phyloP scores from a whole-genome alignment of 2,113 vertebrate species.

The Tiliqua scincoides region DNA sequence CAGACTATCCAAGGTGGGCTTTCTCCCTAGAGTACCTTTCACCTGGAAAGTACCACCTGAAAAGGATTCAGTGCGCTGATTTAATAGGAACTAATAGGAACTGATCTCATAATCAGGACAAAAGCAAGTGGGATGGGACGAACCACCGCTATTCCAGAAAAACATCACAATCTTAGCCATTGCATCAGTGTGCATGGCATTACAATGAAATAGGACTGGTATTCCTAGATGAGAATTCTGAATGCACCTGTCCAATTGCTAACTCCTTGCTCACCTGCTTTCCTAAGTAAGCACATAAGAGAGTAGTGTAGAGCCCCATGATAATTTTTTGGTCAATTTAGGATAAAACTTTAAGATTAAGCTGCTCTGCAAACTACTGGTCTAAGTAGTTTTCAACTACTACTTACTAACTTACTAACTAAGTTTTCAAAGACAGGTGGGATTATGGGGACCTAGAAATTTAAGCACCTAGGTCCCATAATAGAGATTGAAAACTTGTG shows the following conservation, averaged over 20 bases:
- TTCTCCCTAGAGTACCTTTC: not conserved
- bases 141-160: too few relatives aligned
- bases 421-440: constrained; percentile 3
- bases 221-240: not conserved
- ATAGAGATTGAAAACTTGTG: not conserved
- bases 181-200: too few relatives aligned
- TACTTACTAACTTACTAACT: too few relatives aligned
- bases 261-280: not conserved
- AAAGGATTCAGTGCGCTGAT: not conserved
- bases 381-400: too few relatives aligned
- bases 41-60: not conserved
- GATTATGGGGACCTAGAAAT: not conserved
- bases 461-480: not conserved
- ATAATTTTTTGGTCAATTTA: not conserved
- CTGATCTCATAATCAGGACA: not conserved
- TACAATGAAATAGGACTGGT: not conserved
- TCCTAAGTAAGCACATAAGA: not conserved
- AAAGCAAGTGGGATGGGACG: too few relatives aligned
- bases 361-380: not conserved
- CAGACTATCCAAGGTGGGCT: not conserved
- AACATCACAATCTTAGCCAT: too few relatives aligned
- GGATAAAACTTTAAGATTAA: constrained; percentile 5
- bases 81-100: not conserved
- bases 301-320: too few relatives aligned
- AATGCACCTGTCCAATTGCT: not conserved